Evolutionary conservation across 2,113 vertebrate species (phyloP).

Genomic region (Siphamia tubifer): DNA sequence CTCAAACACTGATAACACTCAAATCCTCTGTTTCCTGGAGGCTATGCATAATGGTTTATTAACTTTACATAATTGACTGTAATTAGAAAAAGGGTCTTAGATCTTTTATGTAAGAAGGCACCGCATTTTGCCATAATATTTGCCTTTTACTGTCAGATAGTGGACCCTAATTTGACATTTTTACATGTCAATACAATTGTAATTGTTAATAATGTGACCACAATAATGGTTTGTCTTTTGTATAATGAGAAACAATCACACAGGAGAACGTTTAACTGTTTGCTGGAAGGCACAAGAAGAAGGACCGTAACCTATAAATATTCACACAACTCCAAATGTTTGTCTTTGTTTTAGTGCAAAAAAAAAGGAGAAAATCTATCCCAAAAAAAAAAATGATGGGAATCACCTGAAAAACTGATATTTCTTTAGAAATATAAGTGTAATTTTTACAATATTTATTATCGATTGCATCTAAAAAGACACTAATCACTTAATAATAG

Average conservation of each 20-base stretch:
- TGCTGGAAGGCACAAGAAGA: neutral
- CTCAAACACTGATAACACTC: slow-evolving; percentile 54
- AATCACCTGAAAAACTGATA: too few relatives aligned
- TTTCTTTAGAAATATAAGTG: too few relatives aligned
- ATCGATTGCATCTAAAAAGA: too few relatives aligned
- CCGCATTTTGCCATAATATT: slow-evolving; percentile 20
- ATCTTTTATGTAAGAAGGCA: slow-evolving; percentile 41
- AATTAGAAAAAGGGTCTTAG: slow-evolving; percentile 48
- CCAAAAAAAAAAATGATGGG: too few relatives aligned
- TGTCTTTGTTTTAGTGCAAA: too few relatives aligned
- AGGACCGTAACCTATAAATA: too few relatives aligned
- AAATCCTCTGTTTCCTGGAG: slow-evolving; percentile 52
- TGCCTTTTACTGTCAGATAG: slow-evolving; percentile 29
- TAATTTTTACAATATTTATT: too few relatives aligned
- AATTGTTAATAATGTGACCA: neutral
- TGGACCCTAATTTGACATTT: slow-evolving; percentile 14
- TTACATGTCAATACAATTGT: neutral
- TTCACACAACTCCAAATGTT: too few relatives aligned
- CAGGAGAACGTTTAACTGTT: neutral
- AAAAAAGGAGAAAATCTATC: too few relatives aligned
- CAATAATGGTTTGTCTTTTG: neutral
- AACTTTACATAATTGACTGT: slow-evolving; percentile 60
- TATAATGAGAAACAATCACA: neutral
- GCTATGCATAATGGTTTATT: slow-evolving; percentile 58
- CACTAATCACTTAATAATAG: too few relatives aligned